phyloP scores from a whole-genome alignment of 2,113 vertebrate genomes.

The Copsychus sechellarum region DNA sequence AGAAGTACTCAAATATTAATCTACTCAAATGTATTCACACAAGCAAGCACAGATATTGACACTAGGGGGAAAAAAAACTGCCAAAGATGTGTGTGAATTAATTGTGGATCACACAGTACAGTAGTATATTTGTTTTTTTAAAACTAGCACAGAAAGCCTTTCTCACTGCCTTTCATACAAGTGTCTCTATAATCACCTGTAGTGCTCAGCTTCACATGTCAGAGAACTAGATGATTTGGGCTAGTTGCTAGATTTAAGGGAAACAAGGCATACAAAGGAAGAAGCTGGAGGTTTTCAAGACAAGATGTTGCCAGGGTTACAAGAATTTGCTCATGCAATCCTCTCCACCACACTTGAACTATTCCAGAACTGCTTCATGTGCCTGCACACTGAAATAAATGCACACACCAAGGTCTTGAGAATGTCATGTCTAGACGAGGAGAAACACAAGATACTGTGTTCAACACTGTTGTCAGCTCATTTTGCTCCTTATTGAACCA shows the following conservation, averaged over 20 bases:
- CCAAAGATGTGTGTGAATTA: not conserved
- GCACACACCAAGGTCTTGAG: not conserved
- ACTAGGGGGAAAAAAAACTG: not conserved
- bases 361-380: not conserved
- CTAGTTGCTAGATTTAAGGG: not conserved
- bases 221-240: not conserved
- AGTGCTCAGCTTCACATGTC: fast-evolving
- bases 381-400: not conserved
- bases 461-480: not conserved
- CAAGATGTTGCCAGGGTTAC: slow-evolving; percentile 10
- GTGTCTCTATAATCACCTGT: not conserved
- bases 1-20: not conserved
- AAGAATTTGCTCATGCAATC: not conserved
- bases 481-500: not conserved
- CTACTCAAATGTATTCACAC: not conserved
- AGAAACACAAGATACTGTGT: not conserved
- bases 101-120: not conserved
- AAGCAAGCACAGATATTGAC: not conserved
- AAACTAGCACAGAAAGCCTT: not conserved
- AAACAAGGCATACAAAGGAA: not conserved
- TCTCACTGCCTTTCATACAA: not conserved
- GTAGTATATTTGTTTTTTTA: not conserved
- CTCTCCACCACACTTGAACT: not conserved
- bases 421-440: not conserved
- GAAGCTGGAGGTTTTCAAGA: not conserved